Evolutionary conservation across 2,797 vertebrate species (phyloP), one percentile per base, ranked within the genome.

Genomic region (Discoglossus pictus): DNA sequence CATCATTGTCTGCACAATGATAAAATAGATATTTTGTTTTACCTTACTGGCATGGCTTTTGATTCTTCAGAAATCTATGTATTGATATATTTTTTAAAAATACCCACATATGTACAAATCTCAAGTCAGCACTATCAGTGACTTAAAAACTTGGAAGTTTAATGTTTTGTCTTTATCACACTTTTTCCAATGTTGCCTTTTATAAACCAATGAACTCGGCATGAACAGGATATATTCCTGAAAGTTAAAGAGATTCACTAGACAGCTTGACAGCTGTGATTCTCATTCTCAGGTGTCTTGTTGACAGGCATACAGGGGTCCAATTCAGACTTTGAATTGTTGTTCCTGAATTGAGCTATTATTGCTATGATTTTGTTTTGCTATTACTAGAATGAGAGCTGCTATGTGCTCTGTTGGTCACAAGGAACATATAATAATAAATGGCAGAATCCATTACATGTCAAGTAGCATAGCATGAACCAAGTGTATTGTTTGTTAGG

Each of bases 261-360:
- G 75, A 80, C 73, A 82, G 81, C 75, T 82, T 85, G 82, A 83
- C 75, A 85, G 77, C 80, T 82, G 72, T 62, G 54, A 78, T 86
- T 82, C 79, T 81, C 50, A 72, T 79, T 79, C 76, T 86, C 68
- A 76, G 73, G 72, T 86, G 66, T 78, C 74, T 80, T 78, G 74
- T 86, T 88, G 82, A 82, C 50, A 6, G 78, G 81, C 85, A 85
- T 73, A 63, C 18, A 73, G 73, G 65, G 71, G 79, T 83, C 79
- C 76, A 86, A 82, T 80, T 76, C 67, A 76, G 76, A 70, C 54
- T 80, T 77, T 75, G 76, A 80, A 85, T 77, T 62, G 73, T 81
- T 80, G 73, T 77, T 54, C 81, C 82, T 80, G 56, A 80, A 62
- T 86, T 67, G 79, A 79, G 80, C 76, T 63, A 79, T 76, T 68